These are phyloP conservation scores for Lasioglossum lativentre DNA, from an alignment of 2,888 invertebrate species.

Conservation along the genomic window DNA sequence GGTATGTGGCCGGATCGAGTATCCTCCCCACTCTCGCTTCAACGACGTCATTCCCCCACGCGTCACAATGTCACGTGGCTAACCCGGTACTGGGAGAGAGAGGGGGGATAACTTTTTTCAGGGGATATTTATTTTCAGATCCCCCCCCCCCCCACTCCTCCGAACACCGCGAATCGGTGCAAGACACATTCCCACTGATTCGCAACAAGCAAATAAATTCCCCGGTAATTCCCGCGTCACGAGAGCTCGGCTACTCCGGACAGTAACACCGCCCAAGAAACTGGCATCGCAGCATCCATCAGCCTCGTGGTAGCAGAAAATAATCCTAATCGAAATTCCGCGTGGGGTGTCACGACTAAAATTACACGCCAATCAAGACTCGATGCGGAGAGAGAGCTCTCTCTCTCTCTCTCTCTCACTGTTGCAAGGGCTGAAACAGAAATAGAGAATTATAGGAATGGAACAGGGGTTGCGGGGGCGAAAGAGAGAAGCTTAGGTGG, in stretches of 20 bases:
- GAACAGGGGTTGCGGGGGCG: not conserved
- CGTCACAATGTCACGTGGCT: too few relatives aligned
- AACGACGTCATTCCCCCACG: too few relatives aligned
- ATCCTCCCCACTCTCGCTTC: too few relatives aligned
- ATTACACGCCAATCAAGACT: conserved; percentile 25
- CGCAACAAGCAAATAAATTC: not conserved
- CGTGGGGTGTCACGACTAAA: conserved; percentile 16
- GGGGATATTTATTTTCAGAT: too few relatives aligned
- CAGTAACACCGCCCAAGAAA: not conserved
- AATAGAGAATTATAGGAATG: not conserved
- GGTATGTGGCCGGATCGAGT: not conserved
- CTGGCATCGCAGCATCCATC: not conserved
- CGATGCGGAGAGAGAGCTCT: not conserved
- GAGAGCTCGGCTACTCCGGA: not conserved
- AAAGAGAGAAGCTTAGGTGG: not conserved
- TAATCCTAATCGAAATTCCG: conserved; percentile 22
- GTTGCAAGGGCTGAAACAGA: too few relatives aligned
- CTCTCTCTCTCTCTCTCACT: too few relatives aligned
- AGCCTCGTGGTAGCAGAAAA: not conserved
- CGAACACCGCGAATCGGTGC: not conserved
- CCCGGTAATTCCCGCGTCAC: not conserved
- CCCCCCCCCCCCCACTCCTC: too few relatives aligned
- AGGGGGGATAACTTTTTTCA: too few relatives aligned
- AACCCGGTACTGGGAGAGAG: too few relatives aligned
- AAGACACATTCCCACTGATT: not conserved